These are phyloP conservation scores for Varecia variegata DNA, from an alignment of 2,797 vertebrate genomes.

Conservation along the genomic window DNA sequence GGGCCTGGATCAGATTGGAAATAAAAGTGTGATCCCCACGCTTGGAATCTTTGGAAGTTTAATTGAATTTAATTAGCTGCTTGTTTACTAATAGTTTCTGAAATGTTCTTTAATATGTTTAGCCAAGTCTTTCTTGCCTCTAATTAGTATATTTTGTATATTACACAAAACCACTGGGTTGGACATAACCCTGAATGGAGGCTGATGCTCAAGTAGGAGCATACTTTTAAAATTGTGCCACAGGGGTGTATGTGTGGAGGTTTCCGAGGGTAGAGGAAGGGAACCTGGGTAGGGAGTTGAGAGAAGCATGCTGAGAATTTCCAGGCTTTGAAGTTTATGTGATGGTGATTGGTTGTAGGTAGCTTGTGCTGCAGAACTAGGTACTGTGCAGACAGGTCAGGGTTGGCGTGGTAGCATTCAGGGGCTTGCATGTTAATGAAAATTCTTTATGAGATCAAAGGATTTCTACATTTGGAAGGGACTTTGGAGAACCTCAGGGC, in stretches of 20 bases:
- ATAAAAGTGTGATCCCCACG: not conserved
- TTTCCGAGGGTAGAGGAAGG: not conserved
- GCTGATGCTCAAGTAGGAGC: not conserved
- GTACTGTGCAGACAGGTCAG: no score
- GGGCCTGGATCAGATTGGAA: not conserved
- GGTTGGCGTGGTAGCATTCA: not conserved
- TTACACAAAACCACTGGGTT: not conserved
- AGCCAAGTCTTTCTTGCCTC: not conserved
- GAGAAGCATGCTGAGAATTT: no score
- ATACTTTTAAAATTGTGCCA: not conserved
- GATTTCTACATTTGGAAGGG: not conserved
- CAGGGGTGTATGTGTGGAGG: rapidly evolving
- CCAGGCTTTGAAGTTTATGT: not conserved
- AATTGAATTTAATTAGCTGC: not conserved
- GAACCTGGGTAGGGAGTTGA: not conserved
- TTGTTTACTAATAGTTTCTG: not conserved
- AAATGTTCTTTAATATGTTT: not conserved
- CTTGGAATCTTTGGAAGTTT: not conserved
- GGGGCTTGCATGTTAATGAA: not conserved
- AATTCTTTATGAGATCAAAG: not conserved
- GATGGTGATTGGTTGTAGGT: no score
- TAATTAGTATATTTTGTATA: not conserved
- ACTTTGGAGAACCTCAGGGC: not conserved
- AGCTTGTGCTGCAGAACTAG: not conserved
- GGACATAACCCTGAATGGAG: not conserved